These are phyloP conservation scores for Clinocottus analis DNA, from an alignment of 2,113 vertebrate genomes.

Conservation along the genomic window DNA sequence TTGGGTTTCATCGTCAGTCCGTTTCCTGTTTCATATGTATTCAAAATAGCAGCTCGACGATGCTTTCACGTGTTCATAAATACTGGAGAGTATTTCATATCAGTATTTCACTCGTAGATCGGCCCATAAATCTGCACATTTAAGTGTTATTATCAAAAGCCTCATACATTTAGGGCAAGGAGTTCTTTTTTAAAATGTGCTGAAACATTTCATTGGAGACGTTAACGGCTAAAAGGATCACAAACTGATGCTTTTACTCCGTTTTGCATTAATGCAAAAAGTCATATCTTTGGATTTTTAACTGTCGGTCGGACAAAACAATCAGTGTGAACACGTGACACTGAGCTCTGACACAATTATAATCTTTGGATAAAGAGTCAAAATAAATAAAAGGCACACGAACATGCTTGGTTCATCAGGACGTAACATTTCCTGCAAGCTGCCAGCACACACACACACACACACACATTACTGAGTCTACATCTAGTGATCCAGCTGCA, in stretches of 20 bases:
- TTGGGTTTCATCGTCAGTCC: neutral
- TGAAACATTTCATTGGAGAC: neutral
- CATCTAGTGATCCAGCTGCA: too few relatives aligned
- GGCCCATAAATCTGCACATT: neutral
- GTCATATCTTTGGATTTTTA: neutral
- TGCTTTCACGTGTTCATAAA: neutral
- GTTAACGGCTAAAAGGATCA: neutral
- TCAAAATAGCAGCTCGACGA: neutral
- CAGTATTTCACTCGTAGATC: neutral
- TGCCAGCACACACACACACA: neutral
- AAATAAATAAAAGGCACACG: neutral
- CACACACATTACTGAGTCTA: neutral
- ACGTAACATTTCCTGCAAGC: neutral
- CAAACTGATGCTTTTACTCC: neutral
- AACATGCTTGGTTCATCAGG: neutral
- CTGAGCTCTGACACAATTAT: too few relatives aligned
- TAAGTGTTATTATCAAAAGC: neutral
- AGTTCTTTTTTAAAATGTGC: neutral
- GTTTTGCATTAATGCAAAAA: neutral
- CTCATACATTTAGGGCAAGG: neutral
- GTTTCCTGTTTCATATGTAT: neutral
- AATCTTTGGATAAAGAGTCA: neutral
- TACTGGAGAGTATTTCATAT: neutral
- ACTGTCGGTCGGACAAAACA: neutral
- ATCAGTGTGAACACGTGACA: neutral